A percentile compares a stretch with the other conserved stretches of the same genome.
These are phyloP conservation scores for Malacoctenus gilli DNA, from an alignment of 2,797 vertebrate species.

Conservation along the genomic window DNA sequence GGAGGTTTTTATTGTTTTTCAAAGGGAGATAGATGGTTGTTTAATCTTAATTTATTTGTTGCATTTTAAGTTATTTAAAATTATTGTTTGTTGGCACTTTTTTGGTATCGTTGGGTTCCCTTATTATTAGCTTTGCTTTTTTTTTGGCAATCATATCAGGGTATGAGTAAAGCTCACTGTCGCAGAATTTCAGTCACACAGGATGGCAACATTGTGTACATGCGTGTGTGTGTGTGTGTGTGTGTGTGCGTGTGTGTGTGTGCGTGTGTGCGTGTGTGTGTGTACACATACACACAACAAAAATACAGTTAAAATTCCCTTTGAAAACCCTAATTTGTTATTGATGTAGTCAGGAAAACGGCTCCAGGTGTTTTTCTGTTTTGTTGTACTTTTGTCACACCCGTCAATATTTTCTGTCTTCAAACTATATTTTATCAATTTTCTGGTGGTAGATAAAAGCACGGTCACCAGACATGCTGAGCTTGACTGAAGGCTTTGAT, in stretches of 20 bases:
- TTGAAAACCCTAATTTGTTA: constrained; percentile 50
- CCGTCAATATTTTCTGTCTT: constrained; percentile 2
- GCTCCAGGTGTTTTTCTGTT: too few relatives aligned
- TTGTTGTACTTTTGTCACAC: too few relatives aligned
- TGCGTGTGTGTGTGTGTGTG: too few relatives aligned
- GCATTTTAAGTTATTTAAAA: constrained; percentile 71
- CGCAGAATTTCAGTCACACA: neutral
- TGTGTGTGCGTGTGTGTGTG: too few relatives aligned
- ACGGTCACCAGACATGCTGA: constrained; percentile 55
- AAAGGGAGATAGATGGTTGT: constrained; percentile 30
- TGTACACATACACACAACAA: too few relatives aligned
- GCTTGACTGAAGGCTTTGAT: constrained; percentile 75
- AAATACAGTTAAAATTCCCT: constrained; percentile 56
- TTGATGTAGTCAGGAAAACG: too few relatives aligned
- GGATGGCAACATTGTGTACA: too few relatives aligned
- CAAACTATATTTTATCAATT: constrained; percentile 14
- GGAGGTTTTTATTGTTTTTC: constrained; percentile 31
- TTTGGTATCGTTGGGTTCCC: constrained; percentile 31
- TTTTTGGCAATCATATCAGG: constrained; percentile 71
- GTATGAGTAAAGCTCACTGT: constrained; percentile 26
- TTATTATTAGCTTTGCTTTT: constrained; percentile 19
- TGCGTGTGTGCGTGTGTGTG: too few relatives aligned
- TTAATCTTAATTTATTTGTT: constrained; percentile 69
- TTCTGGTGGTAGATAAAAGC: constrained; percentile 64
- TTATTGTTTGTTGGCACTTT: constrained; percentile 73